Percentiles rank a stretch among this genome's conserved stretches.
Evolutionary conservation across 2,113 vertebrate species (phyloP).

Genomic region (Glaucomys volans): DNA sequence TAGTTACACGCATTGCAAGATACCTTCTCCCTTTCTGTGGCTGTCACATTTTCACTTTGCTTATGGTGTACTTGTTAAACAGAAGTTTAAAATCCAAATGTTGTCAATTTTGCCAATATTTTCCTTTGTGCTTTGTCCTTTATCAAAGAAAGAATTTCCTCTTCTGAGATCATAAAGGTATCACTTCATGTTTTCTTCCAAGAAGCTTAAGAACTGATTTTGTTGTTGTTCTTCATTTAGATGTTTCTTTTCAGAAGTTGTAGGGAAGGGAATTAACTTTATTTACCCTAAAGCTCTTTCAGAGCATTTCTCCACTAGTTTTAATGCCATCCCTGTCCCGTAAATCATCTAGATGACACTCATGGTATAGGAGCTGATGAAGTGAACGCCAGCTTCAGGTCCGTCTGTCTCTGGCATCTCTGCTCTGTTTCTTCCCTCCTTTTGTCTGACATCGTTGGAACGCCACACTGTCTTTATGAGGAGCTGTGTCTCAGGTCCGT

Average conservation of each 20-base stretch:
- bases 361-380: background rate
- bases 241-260: slow-evolving; percentile 20
- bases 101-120: background rate
- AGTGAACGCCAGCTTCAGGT: background rate
- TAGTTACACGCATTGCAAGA: background rate
- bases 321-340: background rate
- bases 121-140: background rate
- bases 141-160: slow-evolving; percentile 1
- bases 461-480: background rate
- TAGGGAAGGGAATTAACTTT: background rate
- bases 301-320: background rate
- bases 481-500: background rate
- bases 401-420: background rate
- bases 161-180: background rate
- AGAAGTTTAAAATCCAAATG: background rate
- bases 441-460: accelerated
- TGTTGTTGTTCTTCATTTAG: background rate
- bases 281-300: background rate
- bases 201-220: background rate
- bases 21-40: background rate
- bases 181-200: background rate
- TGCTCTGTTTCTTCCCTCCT: background rate
- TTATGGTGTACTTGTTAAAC: background rate
- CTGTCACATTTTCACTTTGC: slow-evolving; percentile 17
- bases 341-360: background rate